Evolutionary conservation across 2,888 invertebrate species (phyloP).

Genomic region (Apodemia hepburni): DNA sequence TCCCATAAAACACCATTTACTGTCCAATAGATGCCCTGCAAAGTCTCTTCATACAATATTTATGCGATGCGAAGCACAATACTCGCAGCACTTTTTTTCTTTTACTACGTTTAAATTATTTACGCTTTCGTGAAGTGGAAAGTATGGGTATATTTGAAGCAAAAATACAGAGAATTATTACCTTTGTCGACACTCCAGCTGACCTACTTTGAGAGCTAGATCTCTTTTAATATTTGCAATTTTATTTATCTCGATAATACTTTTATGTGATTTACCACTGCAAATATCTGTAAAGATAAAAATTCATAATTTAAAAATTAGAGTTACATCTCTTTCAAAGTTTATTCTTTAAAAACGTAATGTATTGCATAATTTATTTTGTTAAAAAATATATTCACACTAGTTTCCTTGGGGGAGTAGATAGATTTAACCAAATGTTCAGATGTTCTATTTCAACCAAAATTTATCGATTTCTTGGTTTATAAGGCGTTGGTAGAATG

Average conservation of each 20-base stretch:
- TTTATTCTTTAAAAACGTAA: too few relatives aligned
- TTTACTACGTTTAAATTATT: conserved; percentile 41
- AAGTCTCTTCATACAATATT: conserved; percentile 72
- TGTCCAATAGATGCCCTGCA: conserved; percentile 61
- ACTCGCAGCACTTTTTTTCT: conserved; percentile 34
- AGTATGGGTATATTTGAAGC: conserved; percentile 17
- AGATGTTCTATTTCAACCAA: too few relatives aligned
- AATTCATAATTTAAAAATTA: too few relatives aligned
- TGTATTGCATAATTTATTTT: too few relatives aligned
- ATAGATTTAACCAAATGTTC: too few relatives aligned
- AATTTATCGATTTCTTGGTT: too few relatives aligned
- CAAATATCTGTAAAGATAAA: too few relatives aligned
- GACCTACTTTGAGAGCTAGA: conserved; percentile 22
- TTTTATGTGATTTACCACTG: too few relatives aligned
- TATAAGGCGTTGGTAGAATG: too few relatives aligned
- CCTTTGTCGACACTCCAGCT: conserved; percentile 25
- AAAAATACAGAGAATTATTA: conserved; percentile 25
- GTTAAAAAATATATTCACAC: too few relatives aligned
- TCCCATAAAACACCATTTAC: conserved; percentile 71
- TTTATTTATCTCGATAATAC: background rate
- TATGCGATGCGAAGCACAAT: conserved; percentile 43
- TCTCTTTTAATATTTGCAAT: conserved; percentile 5
- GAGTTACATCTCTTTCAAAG: too few relatives aligned
- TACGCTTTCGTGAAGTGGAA: conserved; percentile 33
- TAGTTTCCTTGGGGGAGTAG: too few relatives aligned